Evolutionary conservation across 2,888 invertebrate species (phyloP), one percentile per base, ranked within the genome.

Genomic region (Imbricaverruca yamaguchii): DNA sequence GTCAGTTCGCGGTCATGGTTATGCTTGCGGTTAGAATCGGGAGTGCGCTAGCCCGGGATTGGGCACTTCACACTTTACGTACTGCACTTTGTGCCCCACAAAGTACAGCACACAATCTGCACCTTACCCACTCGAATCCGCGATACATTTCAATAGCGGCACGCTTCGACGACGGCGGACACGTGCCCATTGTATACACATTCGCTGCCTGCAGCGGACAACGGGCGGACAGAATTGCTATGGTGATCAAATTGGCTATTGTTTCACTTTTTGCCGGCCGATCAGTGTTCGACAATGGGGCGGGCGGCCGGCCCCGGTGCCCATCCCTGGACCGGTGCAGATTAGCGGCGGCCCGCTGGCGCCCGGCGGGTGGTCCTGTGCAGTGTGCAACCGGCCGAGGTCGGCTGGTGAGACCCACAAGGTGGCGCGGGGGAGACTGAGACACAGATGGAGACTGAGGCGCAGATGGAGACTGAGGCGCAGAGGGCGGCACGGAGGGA

Each of bases 211-310:
- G 13, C 61, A 15, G 25, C 67, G 25, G 25, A 23, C 25, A 4
- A 4, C 39, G 4, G 39, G 39, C 39, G 39, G 67, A 23, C 12
- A 25, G 25, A 2, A 23, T 25, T 67, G 13, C 67, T 67, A 67
- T 25, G 67, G 67, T 67, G 67, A 67, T 67, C 67, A 67, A 25
- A 67, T 67, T 67, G 67, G 67, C 67, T 67, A 67, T 67, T 67
- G 67, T 67, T 67, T 67, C 67, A 67, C 67, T 67, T 67, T 67
- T 67, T 67, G n/a, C 67, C 11, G 13, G 13, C n/a, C 67, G 67
- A 25, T 25, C 25, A 4, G n/a, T 13, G 67, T 10, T n/a, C 67
- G 25, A 67, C 67, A 67, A 67, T 67, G 67, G 67, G 10, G 12
- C 25, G n/a, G 6, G 67, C 25, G 25, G 0, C 12, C 12, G 7